Evolutionary conservation across 1,140 invertebrate genomes (phyloP).

Genomic region (Lysiphlebus fabarum): DNA sequence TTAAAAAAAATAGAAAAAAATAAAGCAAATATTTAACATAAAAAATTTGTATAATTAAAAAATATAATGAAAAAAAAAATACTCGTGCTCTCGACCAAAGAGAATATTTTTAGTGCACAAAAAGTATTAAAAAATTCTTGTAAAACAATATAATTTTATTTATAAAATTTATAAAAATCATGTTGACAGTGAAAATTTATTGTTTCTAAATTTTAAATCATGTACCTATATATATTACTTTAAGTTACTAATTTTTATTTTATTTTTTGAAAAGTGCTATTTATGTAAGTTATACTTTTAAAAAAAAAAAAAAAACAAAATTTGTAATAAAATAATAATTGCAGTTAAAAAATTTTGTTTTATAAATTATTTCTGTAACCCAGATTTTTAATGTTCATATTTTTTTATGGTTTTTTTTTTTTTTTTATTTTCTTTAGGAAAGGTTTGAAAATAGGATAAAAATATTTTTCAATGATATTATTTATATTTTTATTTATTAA

Average conservation of each 20-base stretch:
- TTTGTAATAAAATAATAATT: constrained; percentile 6
- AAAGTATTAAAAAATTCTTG: not conserved
- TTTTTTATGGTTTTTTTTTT: not conserved
- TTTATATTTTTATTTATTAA: constrained; percentile 31
- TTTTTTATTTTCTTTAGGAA: not conserved
- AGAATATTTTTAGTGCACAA: constrained; percentile 13
- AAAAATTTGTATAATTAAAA: too few relatives aligned
- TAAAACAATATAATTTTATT: not conserved
- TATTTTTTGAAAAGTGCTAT: constrained; percentile 18
- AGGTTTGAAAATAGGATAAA: too few relatives aligned
- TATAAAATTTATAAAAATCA: not conserved
- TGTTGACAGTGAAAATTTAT: constrained; percentile 9
- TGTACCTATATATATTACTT: not conserved
- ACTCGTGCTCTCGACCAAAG: constrained; percentile 23
- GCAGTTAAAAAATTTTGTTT: constrained; percentile 29
- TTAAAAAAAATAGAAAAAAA: too few relatives aligned
- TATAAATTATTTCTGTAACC: constrained; percentile 41
- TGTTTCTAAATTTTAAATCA: constrained; percentile 7
- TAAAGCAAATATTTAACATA: too few relatives aligned
- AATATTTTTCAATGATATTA: constrained; percentile 34
- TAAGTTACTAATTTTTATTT: not conserved
- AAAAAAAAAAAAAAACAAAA: constrained; percentile 15
- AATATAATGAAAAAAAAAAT: too few relatives aligned
- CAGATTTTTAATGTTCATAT: constrained; percentile 20
- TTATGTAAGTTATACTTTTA: constrained; percentile 26